phyloP scores from a whole-genome alignment of 1,140 invertebrate genomes.

The Dendrolimus punctatus region DNA sequence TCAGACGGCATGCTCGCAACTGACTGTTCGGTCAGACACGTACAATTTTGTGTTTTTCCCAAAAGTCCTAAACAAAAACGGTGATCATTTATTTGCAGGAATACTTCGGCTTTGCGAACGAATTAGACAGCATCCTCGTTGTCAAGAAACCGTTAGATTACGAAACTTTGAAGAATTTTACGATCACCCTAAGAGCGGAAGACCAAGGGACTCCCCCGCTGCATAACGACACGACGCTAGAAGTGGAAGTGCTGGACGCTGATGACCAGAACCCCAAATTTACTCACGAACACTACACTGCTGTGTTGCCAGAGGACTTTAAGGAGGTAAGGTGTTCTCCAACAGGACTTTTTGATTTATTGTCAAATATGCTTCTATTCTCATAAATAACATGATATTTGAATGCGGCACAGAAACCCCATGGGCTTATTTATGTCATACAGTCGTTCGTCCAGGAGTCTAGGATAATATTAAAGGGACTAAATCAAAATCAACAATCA shows the following conservation, averaged over 20 bases:
- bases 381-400: not conserved
- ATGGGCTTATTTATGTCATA: no score
- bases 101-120: conserved; percentile 87
- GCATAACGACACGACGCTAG: conserved; percentile 81
- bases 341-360: no score
- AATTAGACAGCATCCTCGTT: conserved; percentile 88
- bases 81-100: conserved; percentile 68
- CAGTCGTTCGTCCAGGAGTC: no score
- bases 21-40: no score
- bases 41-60: not conserved
- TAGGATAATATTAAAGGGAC: no score
- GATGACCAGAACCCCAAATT: conserved; percentile 95
- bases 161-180: conserved; percentile 86
- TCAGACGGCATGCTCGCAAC: no score
- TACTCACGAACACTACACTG: conserved; percentile 82
- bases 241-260: conserved; percentile 88
- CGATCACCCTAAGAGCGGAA: conserved; percentile 84
- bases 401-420: no score
- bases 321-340: conserved; percentile 62
- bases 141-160: conserved; percentile 88
- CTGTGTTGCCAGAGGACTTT: conserved; percentile 77
- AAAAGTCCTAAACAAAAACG: not conserved
- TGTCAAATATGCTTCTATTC: not conserved
- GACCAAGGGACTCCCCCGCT: conserved; percentile 88
- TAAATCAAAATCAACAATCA: no score